phyloP scores from a whole-genome alignment of 2,888 invertebrate species.

The Cheilosia variabilis region DNA sequence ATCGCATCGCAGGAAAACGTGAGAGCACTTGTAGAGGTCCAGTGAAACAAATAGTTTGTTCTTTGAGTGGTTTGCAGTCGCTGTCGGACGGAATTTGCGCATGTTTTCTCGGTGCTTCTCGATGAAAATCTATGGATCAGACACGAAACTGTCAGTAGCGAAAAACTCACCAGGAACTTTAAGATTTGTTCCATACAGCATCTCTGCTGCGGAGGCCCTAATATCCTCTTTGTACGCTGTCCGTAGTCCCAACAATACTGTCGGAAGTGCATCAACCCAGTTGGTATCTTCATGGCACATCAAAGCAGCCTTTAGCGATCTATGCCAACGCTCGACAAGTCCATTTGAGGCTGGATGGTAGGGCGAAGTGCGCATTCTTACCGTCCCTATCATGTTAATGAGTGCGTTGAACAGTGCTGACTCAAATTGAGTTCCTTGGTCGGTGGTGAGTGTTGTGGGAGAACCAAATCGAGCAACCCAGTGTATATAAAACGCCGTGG shows the following conservation, averaged over 20 bases:
- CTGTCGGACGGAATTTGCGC: conserved; percentile 29
- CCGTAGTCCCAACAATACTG: conserved; percentile 25
- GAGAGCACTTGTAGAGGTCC: conserved; percentile 33
- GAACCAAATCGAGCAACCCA: conserved; percentile 57
- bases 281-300: conserved; percentile 44
- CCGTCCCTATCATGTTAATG: conserved; percentile 22
- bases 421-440: conserved; percentile 64
- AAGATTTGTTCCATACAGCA: conserved; percentile 46
- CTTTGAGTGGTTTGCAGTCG: conserved; percentile 32
- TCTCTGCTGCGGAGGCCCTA: conserved; percentile 35
- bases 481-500: conserved; percentile 38
- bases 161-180: no score
- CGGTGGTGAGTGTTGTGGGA: conserved; percentile 49
- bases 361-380: conserved; percentile 34
- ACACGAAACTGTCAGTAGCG: no score
- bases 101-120: conserved; percentile 40
- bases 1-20: conserved; percentile 48
- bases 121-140: conserved; percentile 31
- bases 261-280: conserved; percentile 41
- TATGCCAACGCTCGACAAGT: conserved; percentile 56
- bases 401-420: conserved; percentile 42
- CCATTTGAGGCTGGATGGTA: conserved; percentile 66
- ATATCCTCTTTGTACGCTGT: conserved; percentile 32
- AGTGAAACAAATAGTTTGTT: conserved; percentile 33
- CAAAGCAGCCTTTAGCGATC: conserved; percentile 43